Base-by-base conservation (phyloP, 2,797 vertebrate genomes). In the Loriculus beryllinus region DNA sequence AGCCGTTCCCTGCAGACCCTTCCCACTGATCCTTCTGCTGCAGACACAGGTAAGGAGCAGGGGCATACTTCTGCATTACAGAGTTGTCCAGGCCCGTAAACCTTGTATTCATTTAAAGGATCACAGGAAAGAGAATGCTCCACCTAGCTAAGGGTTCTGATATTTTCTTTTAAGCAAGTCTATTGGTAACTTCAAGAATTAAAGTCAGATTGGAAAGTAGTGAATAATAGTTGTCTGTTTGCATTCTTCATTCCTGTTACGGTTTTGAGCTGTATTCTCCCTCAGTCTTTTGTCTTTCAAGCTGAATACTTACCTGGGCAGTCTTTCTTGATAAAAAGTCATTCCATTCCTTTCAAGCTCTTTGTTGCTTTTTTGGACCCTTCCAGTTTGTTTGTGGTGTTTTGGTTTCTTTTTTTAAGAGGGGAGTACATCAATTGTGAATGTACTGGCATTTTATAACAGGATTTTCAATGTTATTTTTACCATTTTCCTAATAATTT, bases 1-100 rank as follows among this genome's bases (percentile, higher is more conserved):
- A 99, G 99, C 97, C 98, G 99, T 59, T 99, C 99, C 8, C 97
- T 99, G 33, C 99, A 99, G 97, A 98, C 98, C 48, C 98, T 99
- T 60, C 99, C 99, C 92, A 99, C 98, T 2, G 98, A 97, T 48
- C 26, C 96, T 78, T 96, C 96, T 0, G 79, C 92, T 6, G 75
- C 97, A 43, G 97, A 98, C 29, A 20, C 96, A 63, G 98, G 98
- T 98, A 85, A 96, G 92, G 54, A 39, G 25, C 47, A 26, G 13
- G 7, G 37, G 10, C 12, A 5, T 33, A 11, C 28, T 81, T 22
- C 47, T 75, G 51, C 29, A 10, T 54, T 60, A 13, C 18, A 31
- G 18, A 54, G 6, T 48, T 19, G 3, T 40, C 26, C 42, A 31
- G 22, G 33, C 25, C 21, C 28, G 3, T 35, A 39, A 82, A 49